phyloP scores from a whole-genome alignment of 2,888 invertebrate species.

The Phytoseiulus persimilis region DNA sequence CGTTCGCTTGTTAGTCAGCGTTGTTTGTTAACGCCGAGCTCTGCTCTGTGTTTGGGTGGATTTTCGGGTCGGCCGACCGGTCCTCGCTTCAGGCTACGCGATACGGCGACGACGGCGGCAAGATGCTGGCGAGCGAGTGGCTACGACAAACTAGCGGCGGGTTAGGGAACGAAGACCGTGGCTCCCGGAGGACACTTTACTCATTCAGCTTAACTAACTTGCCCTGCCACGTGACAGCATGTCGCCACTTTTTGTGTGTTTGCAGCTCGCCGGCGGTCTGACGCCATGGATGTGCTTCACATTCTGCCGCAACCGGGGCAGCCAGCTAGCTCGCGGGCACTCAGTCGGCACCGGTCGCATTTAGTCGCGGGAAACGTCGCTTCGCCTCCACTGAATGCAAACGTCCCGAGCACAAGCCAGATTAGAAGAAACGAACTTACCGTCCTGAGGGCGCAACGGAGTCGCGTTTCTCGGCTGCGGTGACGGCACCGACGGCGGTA shows the following conservation, averaged over 20 bases:
- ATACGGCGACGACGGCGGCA: too few species aligned
- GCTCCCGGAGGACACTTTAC: neutral
- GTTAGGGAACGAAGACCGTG: neutral
- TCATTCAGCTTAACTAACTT: neutral
- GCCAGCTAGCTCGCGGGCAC: neutral
- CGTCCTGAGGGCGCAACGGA: neutral
- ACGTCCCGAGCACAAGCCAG: neutral
- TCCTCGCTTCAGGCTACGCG: too few species aligned
- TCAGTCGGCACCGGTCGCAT: neutral
- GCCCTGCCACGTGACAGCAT: neutral
- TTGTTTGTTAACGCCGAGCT: neutral
- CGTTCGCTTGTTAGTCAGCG: neutral
- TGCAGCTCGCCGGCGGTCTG: neutral
- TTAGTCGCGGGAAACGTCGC: neutral
- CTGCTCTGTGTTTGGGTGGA: neutral
- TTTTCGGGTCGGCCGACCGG: too few species aligned
- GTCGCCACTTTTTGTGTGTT: neutral
- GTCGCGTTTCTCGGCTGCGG: neutral
- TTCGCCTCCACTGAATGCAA: neutral
- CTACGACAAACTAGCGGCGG: too few species aligned
- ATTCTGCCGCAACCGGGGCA: neutral
- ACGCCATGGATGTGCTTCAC: neutral
- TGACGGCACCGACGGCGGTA: neutral
- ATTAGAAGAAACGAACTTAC: neutral
- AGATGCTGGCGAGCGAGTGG: too few species aligned